These are phyloP conservation scores for Euplexia lucipara DNA, from an alignment of 2,888 invertebrate genomes.

Conservation along the genomic window DNA sequence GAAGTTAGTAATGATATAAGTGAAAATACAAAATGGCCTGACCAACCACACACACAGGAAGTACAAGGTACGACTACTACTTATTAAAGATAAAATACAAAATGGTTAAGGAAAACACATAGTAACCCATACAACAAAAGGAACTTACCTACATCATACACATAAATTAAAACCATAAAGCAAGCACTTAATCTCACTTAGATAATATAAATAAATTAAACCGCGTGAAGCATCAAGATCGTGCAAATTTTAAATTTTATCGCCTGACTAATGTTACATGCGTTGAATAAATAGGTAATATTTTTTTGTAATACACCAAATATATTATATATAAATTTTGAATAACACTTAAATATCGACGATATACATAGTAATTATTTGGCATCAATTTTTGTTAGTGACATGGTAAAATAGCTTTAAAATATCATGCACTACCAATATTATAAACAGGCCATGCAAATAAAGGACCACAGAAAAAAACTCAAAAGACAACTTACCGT, in stretches of 20 bases:
- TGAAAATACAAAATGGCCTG: not conserved
- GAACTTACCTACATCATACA: slow-evolving; percentile 42
- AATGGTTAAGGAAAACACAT: not conserved
- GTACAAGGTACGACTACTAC: not conserved
- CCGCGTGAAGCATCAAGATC: not conserved
- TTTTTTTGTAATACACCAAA: too few species aligned
- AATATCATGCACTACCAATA: not conserved
- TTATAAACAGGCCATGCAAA: not conserved
- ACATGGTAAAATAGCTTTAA: not conserved
- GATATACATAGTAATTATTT: not conserved
- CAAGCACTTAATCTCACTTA: slow-evolving; percentile 16
- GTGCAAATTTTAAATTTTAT: slow-evolving; percentile 16
- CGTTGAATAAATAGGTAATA: not conserved
- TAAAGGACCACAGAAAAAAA: not conserved
- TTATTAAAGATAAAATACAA: not conserved
- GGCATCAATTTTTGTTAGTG: not conserved
- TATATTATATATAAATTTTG: not conserved
- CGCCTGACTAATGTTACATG: not conserved
- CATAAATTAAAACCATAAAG: slow-evolving; percentile 16
- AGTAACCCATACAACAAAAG: not conserved
- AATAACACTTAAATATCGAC: not conserved
- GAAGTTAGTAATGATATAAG: not conserved
- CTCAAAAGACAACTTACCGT: slow-evolving; percentile 68
- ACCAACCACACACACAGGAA: not conserved
- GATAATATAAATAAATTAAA: not conserved